Conservation (phyloP, 1,140 invertebrate genomes). For the Babylonia areolata region DNA sequence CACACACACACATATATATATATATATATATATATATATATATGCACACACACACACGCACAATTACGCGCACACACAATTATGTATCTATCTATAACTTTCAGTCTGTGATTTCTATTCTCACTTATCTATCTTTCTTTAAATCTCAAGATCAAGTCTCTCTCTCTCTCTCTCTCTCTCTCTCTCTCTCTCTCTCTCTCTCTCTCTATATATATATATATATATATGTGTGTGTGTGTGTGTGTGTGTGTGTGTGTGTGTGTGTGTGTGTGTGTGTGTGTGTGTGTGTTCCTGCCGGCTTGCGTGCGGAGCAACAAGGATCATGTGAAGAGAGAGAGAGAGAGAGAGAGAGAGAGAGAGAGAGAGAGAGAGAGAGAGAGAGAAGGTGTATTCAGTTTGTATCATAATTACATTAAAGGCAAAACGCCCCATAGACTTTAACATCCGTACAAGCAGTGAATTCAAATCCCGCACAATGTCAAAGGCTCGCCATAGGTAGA, state of each 20-base stretch:
- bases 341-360: slow-evolving; percentile 23
- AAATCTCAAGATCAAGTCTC: not conserved
- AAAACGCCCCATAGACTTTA: too few species aligned
- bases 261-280: slow-evolving; percentile 14
- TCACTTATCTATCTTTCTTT: not conserved
- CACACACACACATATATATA: not conserved
- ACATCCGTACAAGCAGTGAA: too few species aligned
- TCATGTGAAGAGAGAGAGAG: not conserved
- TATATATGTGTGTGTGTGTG: not conserved
- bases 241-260: slow-evolving; percentile 1
- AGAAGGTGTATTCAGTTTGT: not conserved
- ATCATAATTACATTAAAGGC: too few species aligned
- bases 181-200: not conserved
- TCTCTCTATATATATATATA: not conserved
- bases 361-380: not conserved
- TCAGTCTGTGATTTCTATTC: too few species aligned
- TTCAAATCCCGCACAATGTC: too few species aligned
- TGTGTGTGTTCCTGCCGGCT: not conserved
- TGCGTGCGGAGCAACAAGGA: not conserved
- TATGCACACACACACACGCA: not conserved
- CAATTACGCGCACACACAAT: not conserved
- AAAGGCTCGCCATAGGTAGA: too few species aligned
- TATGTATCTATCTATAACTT: too few species aligned
- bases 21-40: not conserved
- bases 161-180: not conserved